Conservation (phyloP, 1,140 invertebrate genomes). For the Tetragonula clypearis region DNA sequence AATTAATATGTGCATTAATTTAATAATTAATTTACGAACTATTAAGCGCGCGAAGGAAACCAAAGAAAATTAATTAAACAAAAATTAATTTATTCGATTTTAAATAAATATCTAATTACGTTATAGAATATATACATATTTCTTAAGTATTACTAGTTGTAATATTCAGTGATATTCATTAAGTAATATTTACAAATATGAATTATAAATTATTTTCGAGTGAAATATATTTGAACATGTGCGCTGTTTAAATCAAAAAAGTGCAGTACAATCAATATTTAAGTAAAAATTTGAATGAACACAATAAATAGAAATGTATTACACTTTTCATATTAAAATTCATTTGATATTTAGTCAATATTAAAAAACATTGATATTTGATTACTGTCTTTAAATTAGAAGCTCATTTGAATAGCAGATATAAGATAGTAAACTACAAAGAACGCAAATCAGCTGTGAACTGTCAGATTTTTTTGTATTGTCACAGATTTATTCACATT, state of each 20-base stretch:
- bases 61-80: background rate
- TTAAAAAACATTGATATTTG: background rate
- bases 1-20: background rate
- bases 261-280: background rate
- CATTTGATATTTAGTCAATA: background rate
- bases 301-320: background rate
- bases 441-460: constrained; percentile 35
- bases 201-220: background rate
- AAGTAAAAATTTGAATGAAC: background rate
- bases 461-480: constrained; percentile 35
- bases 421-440: background rate
- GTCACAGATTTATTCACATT: background rate
- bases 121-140: background rate
- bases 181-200: background rate
- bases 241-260: background rate
- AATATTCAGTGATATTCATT: background rate
- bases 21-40: background rate
- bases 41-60: background rate
- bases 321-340: background rate
- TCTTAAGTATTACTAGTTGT: background rate
- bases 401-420: background rate
- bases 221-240: background rate
- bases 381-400: background rate
- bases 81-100: background rate
- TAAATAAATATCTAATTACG: background rate